Percentiles rank a stretch among this genome's conserved stretches.
phyloP scores from a whole-genome alignment of 2,797 vertebrate genomes.

The Xenentodon cancila region DNA sequence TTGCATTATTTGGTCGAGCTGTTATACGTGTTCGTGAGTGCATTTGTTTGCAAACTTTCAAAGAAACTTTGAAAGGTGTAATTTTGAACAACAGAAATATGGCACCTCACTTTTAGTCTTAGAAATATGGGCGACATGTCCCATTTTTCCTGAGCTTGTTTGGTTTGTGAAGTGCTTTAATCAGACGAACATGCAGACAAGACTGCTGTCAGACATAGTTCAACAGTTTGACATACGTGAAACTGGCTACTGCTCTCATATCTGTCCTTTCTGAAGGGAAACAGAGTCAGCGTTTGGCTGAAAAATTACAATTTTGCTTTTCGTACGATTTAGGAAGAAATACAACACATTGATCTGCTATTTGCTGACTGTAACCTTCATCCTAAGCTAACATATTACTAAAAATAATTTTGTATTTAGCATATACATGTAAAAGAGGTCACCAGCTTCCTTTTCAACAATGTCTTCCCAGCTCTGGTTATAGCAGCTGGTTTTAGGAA shows the following conservation, averaged over 20 bases:
- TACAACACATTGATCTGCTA: no score
- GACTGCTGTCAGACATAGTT: constrained; percentile 41
- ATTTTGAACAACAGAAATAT: constrained; percentile 41
- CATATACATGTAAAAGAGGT: no score
- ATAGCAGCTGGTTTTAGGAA: no score
- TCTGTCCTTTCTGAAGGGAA: not conserved
- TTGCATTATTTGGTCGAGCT: not conserved
- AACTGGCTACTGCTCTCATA: not conserved
- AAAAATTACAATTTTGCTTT: not conserved
- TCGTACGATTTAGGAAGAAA: no score
- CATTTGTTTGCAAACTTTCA: constrained; percentile 10
- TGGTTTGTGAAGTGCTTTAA: constrained; percentile 20
- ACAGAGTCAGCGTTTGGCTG: not conserved
- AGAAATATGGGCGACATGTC: constrained; percentile 23
- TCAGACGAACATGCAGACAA: constrained; percentile 10
- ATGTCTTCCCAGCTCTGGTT: no score
- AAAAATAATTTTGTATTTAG: no score
- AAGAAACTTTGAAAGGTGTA: constrained; percentile 7
- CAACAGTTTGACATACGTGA: not conserved
- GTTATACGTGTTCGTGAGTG: not conserved
- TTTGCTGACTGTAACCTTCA: no score
- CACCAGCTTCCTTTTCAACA: no score
- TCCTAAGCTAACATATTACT: no score
- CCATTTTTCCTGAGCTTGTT: constrained; percentile 1
- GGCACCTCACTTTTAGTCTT: constrained; percentile 58